Percentiles rank a stretch among this genome's conserved stretches.
phyloP scores from a whole-genome alignment of 1,140 invertebrate genomes.

The Microplitis demolitor region DNA sequence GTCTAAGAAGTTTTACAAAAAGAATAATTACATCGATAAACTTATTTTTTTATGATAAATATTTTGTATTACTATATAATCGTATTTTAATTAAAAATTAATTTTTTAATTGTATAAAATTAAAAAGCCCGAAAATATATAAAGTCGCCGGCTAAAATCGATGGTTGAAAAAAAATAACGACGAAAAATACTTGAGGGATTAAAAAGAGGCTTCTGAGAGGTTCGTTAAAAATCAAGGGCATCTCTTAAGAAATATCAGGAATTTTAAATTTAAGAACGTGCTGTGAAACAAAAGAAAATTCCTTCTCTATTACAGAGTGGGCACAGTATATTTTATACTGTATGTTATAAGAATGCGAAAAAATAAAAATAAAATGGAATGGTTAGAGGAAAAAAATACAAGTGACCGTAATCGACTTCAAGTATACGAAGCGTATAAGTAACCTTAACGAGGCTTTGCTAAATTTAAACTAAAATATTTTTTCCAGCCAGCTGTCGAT shows the following conservation, averaged over 20 bases:
- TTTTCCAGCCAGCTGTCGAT: slow-evolving; percentile 43
- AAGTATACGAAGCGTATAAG: background rate
- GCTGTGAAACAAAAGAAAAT: slow-evolving; percentile 33
- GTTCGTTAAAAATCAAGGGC: slow-evolving; percentile 42
- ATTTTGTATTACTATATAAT: too few species aligned
- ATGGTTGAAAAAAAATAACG: background rate
- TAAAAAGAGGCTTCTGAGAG: slow-evolving; percentile 28
- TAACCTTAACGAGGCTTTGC: background rate
- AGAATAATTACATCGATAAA: too few species aligned
- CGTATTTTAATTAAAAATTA: too few species aligned
- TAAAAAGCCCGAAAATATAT: slow-evolving; percentile 1
- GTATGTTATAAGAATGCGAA: background rate
- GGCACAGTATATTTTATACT: slow-evolving; percentile 31
- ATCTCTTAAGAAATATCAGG: slow-evolving; percentile 26
- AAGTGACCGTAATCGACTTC: slow-evolving; percentile 4
- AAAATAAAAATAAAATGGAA: background rate
- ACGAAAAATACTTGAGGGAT: slow-evolving; percentile 7
- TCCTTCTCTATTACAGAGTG: slow-evolving; percentile 1
- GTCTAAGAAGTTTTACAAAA: background rate
- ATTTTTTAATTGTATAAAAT: background rate
- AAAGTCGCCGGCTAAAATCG: background rate
- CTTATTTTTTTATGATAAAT: too few species aligned
- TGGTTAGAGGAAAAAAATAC: background rate
- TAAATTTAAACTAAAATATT: background rate
- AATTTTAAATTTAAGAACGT: slow-evolving; percentile 41